A percentile compares a stretch with the other conserved stretches of the same genome.
Conservation (phyloP, 1,140 invertebrate species). For the Himalopsyche phryganea region DNA sequence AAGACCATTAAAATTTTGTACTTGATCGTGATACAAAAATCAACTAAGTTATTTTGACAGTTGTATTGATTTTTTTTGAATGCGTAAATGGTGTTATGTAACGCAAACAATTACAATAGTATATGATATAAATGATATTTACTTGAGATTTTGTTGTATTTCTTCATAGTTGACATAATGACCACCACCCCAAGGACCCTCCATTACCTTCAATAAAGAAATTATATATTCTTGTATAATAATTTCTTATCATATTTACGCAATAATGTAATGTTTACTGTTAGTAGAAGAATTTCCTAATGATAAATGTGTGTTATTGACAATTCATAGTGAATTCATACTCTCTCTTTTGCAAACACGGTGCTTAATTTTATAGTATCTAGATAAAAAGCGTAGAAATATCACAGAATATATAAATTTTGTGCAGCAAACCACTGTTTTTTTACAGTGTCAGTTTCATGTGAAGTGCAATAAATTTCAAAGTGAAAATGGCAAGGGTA, state of each 20-base stretch:
- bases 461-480: no score
- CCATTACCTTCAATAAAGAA: slow-evolving; percentile 43
- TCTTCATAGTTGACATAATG: slow-evolving; percentile 84
- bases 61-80: slow-evolving; percentile 9
- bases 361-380: no score
- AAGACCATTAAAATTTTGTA: no score
- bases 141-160: slow-evolving; percentile 76
- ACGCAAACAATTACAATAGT: slow-evolving; percentile 3
- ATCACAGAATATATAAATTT: no score
- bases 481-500: no score
- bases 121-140: slow-evolving; percentile 39
- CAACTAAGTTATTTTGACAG: neutral
- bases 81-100: slow-evolving; percentile 26
- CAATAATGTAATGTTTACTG: slow-evolving; percentile 48
- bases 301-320: no score
- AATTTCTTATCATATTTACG: slow-evolving; percentile 26
- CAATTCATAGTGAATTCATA: no score
- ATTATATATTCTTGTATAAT: slow-evolving; percentile 37
- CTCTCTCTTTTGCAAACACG: no score
- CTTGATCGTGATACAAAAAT: no score
- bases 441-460: no score
- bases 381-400: no score
- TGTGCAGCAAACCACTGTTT: no score
- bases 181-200: slow-evolving; percentile 59
- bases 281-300: slow-evolving; percentile 33